phyloP scores from a whole-genome alignment of 2,113 vertebrate genomes.

The Okapia johnstoni region DNA sequence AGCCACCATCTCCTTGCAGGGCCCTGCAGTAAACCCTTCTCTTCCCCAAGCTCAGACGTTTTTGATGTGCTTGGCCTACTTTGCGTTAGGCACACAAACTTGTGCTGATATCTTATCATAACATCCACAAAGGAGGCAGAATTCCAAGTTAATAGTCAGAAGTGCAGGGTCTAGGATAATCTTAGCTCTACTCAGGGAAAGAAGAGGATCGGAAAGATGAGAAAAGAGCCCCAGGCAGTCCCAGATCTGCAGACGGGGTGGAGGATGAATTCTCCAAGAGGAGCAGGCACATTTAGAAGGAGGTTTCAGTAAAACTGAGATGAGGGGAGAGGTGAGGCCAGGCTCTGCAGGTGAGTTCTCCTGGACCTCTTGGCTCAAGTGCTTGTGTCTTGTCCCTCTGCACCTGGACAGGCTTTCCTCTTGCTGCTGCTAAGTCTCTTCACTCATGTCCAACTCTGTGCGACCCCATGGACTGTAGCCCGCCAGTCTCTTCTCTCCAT shows the following conservation, averaged over 20 bases:
- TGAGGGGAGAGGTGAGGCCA: fast-evolving
- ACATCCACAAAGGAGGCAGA: neutral
- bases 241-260: fast-evolving
- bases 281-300: no score
- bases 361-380: neutral
- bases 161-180: neutral
- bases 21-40: neutral
- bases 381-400: fast-evolving
- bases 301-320: no score
- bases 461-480: neutral
- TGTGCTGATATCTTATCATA: neutral
- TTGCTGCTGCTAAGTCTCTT: neutral
- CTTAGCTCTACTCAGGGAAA: neutral
- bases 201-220: neutral
- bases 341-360: fast-evolving
- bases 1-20: neutral
- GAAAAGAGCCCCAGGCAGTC: fast-evolving
- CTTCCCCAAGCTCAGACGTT: neutral
- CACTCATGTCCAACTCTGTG: neutral
- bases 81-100: fast-evolving
- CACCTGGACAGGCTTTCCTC: neutral
- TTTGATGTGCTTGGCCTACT: neutral
- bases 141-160: slow-evolving; percentile 9
- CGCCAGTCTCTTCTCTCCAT: no score
- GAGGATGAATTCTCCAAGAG: neutral